Evolutionary conservation across 1,140 invertebrate species (phyloP).

Genomic region (Chrysomallon squamiferum): DNA sequence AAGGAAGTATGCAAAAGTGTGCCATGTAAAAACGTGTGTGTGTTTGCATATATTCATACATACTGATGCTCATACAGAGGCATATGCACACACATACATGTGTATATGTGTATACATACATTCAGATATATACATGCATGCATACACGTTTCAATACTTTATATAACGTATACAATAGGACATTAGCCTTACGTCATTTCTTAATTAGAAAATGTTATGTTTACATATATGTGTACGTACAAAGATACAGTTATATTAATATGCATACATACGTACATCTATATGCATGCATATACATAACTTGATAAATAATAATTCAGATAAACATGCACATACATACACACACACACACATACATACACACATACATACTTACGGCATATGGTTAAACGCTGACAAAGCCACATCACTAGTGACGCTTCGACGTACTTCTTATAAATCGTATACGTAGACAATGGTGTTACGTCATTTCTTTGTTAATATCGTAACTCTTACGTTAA

Average conservation of each 20-base stretch:
- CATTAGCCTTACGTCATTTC: neutral
- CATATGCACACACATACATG: neutral
- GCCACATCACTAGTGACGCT: too few species aligned
- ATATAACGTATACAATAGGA: conserved; percentile 2
- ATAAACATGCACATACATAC: conserved; percentile 13
- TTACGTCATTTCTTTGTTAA: too few species aligned
- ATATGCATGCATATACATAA: conserved; percentile 12
- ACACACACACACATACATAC: conserved; percentile 7
- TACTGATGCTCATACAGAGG: neutral
- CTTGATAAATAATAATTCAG: conserved; percentile 10
- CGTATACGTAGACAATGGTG: too few species aligned
- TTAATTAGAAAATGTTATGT: too few species aligned
- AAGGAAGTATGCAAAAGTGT: too few species aligned
- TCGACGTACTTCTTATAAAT: too few species aligned
- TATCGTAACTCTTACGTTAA: too few species aligned
- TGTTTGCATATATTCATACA: conserved; percentile 4
- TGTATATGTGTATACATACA: neutral
- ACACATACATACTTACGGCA: neutral
- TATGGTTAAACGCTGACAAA: neutral
- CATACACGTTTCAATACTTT: conserved; percentile 1
- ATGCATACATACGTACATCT: conserved; percentile 7
- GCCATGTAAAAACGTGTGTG: too few species aligned
- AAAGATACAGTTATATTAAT: conserved; percentile 10
- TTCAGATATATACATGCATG: neutral
- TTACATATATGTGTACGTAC: conserved; percentile 5